Evolutionary conservation across 2,113 vertebrate species (phyloP).

Genomic region (Conger conger): DNA sequence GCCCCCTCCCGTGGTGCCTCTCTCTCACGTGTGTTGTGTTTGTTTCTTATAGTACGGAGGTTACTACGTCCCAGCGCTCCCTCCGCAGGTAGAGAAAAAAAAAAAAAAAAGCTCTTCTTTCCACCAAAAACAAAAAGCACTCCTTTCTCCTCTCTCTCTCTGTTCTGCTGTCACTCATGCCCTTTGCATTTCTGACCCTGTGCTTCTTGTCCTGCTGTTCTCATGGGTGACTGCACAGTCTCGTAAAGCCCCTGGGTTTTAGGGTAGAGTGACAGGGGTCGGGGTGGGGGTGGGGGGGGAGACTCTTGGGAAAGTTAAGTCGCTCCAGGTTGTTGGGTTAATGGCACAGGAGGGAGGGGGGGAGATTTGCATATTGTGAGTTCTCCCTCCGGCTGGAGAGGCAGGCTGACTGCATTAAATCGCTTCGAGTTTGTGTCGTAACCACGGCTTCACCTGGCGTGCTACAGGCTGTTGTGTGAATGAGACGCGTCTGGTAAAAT

Average conservation of each 20-base stretch:
- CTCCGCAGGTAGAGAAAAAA: conserved; percentile 57
- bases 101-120: conserved; percentile 27
- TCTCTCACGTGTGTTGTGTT: conserved; percentile 56
- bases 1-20: conserved; percentile 34
- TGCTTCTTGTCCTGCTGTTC: neutral
- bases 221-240: neutral
- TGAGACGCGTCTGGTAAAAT: neutral
- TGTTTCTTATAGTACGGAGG: conserved; percentile 63
- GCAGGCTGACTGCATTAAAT: neutral
- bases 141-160: neutral
- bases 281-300: neutral
- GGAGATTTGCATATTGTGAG: no score
- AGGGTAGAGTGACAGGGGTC: neutral
- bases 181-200: neutral
- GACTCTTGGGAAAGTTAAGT: conserved; percentile 15
- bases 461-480: neutral
- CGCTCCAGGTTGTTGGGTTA: neutral
- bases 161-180: neutral
- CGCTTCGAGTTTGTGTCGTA: neutral
- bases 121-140: neutral
- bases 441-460: neutral
- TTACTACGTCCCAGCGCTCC: conserved; percentile 58
- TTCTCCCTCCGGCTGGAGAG: neutral
- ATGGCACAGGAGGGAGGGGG: neutral
- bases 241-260: neutral